Evolutionary conservation across 2,113 vertebrate genomes (phyloP).

Genomic region (Pelecanoides urinatrix): DNA sequence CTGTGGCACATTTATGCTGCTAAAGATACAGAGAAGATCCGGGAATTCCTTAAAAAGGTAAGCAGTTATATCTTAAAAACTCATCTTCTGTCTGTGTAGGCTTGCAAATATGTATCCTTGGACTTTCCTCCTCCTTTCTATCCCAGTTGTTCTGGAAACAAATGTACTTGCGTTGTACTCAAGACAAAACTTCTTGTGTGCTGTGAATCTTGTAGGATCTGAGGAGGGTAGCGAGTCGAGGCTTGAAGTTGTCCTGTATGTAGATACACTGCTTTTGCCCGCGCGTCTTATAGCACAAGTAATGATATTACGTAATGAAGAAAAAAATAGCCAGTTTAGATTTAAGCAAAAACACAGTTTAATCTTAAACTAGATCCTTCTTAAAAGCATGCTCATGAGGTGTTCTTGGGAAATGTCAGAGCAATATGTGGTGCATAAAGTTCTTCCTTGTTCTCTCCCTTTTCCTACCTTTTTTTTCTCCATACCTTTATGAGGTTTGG

Average conservation of each 20-base stretch:
- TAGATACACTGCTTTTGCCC: neutral
- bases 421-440: neutral
- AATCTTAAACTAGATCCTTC: neutral
- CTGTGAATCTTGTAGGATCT: neutral
- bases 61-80: neutral
- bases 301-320: neutral
- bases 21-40: conserved; percentile 82
- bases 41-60: conserved; percentile 82
- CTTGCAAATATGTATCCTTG: neutral
- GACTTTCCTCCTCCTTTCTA: neutral
- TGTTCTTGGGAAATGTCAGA: neutral
- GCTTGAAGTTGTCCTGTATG: neutral
- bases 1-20: conserved; percentile 84
- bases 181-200: neutral
- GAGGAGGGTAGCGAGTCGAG: neutral
- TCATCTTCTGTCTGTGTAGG: neutral
- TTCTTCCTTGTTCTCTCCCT: neutral
- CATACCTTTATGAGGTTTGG: neutral
- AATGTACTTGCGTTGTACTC: neutral
- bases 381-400: neutral
- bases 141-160: neutral
- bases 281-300: too few species aligned
- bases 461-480: rapidly evolving
- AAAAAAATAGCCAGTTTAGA: neutral
- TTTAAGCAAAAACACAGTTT: neutral